Conservation (phyloP, 2,113 vertebrate genomes). For the Peromyscus polionotus region DNA sequence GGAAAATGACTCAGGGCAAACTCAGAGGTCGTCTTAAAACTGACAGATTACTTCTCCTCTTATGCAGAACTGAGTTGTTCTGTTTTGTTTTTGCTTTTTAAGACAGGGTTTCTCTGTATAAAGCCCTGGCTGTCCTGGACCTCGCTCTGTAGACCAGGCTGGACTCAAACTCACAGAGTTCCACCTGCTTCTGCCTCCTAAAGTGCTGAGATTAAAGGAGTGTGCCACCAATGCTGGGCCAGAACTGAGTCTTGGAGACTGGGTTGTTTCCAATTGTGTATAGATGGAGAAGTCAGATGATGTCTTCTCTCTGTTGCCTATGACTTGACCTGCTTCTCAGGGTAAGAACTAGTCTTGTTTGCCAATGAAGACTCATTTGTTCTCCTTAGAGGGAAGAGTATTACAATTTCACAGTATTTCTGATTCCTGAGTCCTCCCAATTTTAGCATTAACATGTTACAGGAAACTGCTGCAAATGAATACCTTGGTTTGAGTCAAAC, state of each 20-base stretch:
- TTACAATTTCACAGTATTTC: background rate
- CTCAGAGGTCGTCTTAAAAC: background rate
- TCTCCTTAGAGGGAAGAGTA: background rate
- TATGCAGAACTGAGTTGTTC: background rate
- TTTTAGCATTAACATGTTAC: background rate
- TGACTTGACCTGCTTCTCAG: background rate
- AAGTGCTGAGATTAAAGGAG: background rate
- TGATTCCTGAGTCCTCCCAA: background rate
- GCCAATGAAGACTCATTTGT: background rate
- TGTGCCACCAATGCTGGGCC: background rate
- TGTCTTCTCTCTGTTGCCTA: background rate
- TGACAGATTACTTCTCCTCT: background rate
- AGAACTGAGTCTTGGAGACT: constrained; percentile 3
- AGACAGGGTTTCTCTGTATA: background rate
- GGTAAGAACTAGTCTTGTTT: background rate
- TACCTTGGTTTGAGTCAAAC: background rate
- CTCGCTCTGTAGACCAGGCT: background rate
- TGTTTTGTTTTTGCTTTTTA: background rate
- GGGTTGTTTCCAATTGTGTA: background rate
- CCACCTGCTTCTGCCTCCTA: background rate
- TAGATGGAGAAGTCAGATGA: background rate
- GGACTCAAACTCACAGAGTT: background rate
- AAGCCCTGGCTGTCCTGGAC: background rate
- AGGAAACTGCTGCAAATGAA: background rate
- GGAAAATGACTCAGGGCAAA: background rate